Base-by-base conservation (phyloP, 2,888 invertebrate species). In the Pardosa pseudoannulata region DNA sequence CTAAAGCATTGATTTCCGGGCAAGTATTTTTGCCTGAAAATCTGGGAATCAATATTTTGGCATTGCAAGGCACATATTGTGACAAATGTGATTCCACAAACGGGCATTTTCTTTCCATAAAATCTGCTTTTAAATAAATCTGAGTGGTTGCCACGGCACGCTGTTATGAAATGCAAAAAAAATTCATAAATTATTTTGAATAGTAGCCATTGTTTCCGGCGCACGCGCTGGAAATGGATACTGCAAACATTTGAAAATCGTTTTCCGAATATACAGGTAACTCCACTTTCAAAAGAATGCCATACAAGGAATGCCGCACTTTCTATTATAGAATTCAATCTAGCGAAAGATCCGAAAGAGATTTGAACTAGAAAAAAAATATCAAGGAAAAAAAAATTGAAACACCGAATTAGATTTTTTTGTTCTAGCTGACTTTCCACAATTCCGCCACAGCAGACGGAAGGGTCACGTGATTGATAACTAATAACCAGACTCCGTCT, bases 391-490 rank as follows among this genome's bases (percentile, higher is more conserved):
- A n/a, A n/a, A n/a, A 36, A 36, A 36, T 7, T 36, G 9, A 36
- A 36, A 36, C 36, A 9, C 41, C 50, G 32, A 31, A 31, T 31
- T 50, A 29, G 68, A 39, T 64, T 71, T 72, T 71, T 29, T 50
- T 29, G 11, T 16, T 46, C 46, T 46, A 46, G 11, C 46, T 46
- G 46, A 46, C 46, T 46, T 46, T 46, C 46, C 16, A 46, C 46
- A 16, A 65, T 65, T 65, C 79, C 23, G 65, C 79, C 2, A 11
- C 28, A 68, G 78, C 83, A 83, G 76, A 83, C 83, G 83, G 76
- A 72, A 72, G 76, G 83, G 83, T 83, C 83, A 83, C 83, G 83
- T 83, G 83, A 83, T 83, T 83, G 83, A 83, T 83, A 76, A 83
- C 76, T 83, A 78, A 83, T 78, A 83, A 72, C 72, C 72, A 83